Conservation (phyloP, 2,113 vertebrate species). For the Puntigrus tetrazona region DNA sequence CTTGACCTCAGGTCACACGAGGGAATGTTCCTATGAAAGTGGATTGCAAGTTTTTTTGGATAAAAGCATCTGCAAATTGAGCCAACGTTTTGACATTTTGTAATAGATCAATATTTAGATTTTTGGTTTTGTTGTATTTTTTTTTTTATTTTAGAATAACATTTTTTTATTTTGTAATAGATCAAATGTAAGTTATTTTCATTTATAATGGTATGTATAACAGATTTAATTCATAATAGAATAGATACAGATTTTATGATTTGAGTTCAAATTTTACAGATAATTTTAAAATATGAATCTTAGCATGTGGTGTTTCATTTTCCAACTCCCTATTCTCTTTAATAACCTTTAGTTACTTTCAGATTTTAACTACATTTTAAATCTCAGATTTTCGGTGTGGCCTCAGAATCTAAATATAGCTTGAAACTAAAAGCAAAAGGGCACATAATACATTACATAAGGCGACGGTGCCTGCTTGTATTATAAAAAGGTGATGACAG, state of each 20-base stretch:
- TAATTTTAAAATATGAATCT: not conserved
- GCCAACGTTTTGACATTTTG: too few species aligned
- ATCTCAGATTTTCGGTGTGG: not conserved
- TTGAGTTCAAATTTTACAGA: not conserved
- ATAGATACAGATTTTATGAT: not conserved
- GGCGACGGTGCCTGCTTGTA: not conserved
- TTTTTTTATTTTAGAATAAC: too few species aligned
- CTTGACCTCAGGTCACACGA: not conserved
- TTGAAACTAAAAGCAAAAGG: not conserved
- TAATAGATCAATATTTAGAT: too few species aligned
- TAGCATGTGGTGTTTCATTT: not conserved
- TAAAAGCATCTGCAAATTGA: not conserved
- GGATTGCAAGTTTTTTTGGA: not conserved
- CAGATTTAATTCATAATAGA: not conserved
- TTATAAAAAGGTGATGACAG: slow-evolving; percentile 15
- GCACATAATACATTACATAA: not conserved
- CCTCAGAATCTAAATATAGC: slow-evolving; percentile 1
- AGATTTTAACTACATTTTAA: not conserved
- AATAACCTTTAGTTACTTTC: not conserved
- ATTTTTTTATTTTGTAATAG: not conserved
- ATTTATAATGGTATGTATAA: not conserved
- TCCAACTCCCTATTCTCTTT: not conserved
- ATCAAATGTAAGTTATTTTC: not conserved
- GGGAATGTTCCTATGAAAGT: not conserved
- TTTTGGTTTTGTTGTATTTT: too few species aligned